Evolutionary conservation across 2,797 vertebrate species (phyloP), one percentile per base, ranked within the genome.

Genomic region (Pangasius larnaudii): DNA sequence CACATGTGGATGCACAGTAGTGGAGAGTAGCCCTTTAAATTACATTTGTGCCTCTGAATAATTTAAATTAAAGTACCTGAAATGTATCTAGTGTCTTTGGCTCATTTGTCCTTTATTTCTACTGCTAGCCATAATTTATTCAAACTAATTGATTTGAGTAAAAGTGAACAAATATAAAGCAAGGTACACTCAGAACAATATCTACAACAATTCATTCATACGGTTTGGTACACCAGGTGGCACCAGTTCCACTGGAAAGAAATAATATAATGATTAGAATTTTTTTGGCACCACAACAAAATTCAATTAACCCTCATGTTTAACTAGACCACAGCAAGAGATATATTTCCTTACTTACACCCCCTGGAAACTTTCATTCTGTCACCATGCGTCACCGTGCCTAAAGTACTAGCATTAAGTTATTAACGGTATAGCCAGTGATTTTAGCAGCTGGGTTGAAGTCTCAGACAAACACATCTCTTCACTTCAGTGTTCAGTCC

Each of bases 1-100:
- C 71, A 86, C 39, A 63, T 90, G 86, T 93, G 92, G 85, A 91
- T 56, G 56, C 90, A 92, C 63, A 86, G 5, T 91, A 94, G 93
- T 88, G 74, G 90, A 93, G 89, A 80, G 79, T 94, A 94, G 91
- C 91, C 93, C 93, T 94, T 93, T 94, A 92, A 93, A 91, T 89
- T 92, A 92, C 94, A 93, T 93, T 90, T 95, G 95, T 96, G 94
- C 95, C 95, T 96, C 94, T 94, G 88, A 95, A 92, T 95, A 93
- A 95, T 92, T 89, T 78, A 90, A 96, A 94, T 95, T 94, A 95
- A 96, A 95, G 89, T 94, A 91, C 93, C 93, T 96, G 90, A 87
- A 89, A 74, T 24, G 4, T 36, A 63, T 77, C 24, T 51, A 1
- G 14, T 63, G 63, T 53, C 42, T 39, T 67, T 63, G 10, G 5